Conservation (phyloP, 2,113 vertebrate genomes). For the Lepisosteus osseus region DNA sequence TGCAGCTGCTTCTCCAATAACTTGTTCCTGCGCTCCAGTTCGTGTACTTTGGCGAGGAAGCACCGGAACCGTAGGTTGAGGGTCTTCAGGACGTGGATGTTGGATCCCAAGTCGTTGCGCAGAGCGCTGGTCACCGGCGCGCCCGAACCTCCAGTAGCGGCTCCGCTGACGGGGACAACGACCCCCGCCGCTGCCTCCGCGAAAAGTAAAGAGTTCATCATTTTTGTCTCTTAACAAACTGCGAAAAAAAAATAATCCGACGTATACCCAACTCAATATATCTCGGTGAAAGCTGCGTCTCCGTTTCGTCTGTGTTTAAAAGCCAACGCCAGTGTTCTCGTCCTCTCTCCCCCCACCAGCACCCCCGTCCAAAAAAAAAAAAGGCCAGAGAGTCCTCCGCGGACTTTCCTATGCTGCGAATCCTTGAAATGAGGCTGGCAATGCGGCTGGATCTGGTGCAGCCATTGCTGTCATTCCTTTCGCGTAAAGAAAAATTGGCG, state of each 20-base stretch:
- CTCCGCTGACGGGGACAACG: slow-evolving; percentile 38
- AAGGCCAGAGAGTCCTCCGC: slow-evolving; percentile 20
- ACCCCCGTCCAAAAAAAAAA: slow-evolving; percentile 7
- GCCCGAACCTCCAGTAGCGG: slow-evolving; percentile 40
- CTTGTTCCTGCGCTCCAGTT: slow-evolving; percentile 81
- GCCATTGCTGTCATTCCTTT: slow-evolving; percentile 45
- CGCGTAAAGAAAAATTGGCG: slow-evolving; percentile 24
- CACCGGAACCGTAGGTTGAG: slow-evolving; percentile 86
- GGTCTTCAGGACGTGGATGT: slow-evolving; percentile 86
- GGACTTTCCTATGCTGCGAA: slow-evolving; percentile 41
- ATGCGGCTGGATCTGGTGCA: slow-evolving; percentile 44
- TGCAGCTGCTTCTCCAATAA: slow-evolving; percentile 78
- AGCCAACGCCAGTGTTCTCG: background rate
- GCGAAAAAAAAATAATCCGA: background rate
- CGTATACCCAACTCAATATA: background rate
- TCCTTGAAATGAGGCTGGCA: slow-evolving; percentile 39
- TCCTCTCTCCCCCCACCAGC: background rate
- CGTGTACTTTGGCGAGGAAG: slow-evolving; percentile 85
- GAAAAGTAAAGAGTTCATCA: slow-evolving; percentile 78
- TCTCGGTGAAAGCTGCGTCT: background rate
- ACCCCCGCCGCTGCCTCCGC: slow-evolving; percentile 48
- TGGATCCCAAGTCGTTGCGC: slow-evolving; percentile 84
- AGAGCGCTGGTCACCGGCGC: slow-evolving; percentile 68
- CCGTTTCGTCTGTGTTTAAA: background rate
- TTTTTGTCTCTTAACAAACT: slow-evolving; percentile 39